A percentile compares a stretch with the other conserved stretches of the same genome.
Evolutionary conservation across 2,113 vertebrate species (phyloP).

Genomic region (Dendropsophus ebraccatus): DNA sequence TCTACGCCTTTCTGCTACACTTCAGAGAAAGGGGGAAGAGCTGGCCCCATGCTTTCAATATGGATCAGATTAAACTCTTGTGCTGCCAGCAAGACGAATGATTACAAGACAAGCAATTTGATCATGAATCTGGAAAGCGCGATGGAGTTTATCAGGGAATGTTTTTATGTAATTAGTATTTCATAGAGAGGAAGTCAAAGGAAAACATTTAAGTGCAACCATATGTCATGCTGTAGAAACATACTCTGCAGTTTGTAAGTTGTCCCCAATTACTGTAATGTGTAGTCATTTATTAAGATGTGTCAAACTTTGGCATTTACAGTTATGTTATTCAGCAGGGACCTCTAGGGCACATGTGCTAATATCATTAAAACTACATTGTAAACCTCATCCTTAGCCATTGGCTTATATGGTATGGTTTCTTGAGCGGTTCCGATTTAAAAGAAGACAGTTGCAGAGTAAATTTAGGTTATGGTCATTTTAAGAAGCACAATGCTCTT

Average conservation of each 20-base stretch:
- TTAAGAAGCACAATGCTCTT: too few species aligned
- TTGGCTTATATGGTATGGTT: too few species aligned
- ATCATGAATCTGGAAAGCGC: constrained; percentile 60
- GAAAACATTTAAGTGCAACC: constrained; percentile 33
- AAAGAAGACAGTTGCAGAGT: too few species aligned
- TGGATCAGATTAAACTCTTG: constrained; percentile 56
- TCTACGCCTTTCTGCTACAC: constrained; percentile 33
- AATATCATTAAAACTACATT: not conserved
- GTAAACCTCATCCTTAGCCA: too few species aligned
- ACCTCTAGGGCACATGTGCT: not conserved
- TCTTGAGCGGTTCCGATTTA: too few species aligned
- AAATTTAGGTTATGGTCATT: too few species aligned
- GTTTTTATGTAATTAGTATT: constrained; percentile 38
- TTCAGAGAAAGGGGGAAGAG: constrained; percentile 49
- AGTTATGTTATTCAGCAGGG: not conserved
- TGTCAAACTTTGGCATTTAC: not conserved
- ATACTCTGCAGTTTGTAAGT: constrained; percentile 18
- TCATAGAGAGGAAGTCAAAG: constrained; percentile 33
- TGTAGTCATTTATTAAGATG: not conserved
- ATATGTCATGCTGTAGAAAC: constrained; percentile 18
- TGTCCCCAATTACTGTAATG: constrained; percentile 1
- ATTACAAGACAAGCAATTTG: constrained; percentile 44
- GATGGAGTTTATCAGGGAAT: constrained; percentile 63
- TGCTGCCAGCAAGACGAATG: constrained; percentile 51
- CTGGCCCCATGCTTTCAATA: constrained; percentile 60